Percentiles rank a stretch among this genome's conserved stretches.
phyloP scores from a whole-genome alignment of 1,140 invertebrate species.

The Rhyacophila brunnea region DNA sequence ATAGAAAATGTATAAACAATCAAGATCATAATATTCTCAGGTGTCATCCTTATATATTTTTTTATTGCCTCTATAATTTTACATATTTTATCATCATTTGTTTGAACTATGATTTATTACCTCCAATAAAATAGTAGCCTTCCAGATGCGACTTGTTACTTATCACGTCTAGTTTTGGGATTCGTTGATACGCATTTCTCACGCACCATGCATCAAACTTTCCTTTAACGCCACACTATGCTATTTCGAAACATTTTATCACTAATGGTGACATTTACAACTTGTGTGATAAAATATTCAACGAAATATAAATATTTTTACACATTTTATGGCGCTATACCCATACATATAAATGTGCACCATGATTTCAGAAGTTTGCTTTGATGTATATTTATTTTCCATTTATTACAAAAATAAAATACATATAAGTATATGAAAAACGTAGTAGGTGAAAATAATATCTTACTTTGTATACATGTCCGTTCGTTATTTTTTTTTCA shows the following conservation, averaged over 20 bases:
- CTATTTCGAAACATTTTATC: neutral
- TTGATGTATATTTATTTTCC: too few species aligned
- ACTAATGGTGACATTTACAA: conserved; percentile 2
- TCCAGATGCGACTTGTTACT: neutral
- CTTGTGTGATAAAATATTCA: neutral
- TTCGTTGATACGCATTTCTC: neutral
- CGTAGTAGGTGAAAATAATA: too few species aligned
- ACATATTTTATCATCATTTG: too few species aligned
- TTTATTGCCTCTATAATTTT: too few species aligned
- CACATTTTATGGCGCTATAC: neutral
- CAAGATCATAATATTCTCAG: too few species aligned
- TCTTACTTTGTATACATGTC: too few species aligned
- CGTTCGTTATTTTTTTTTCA: too few species aligned
- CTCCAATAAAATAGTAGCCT: neutral
- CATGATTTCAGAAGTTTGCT: neutral
- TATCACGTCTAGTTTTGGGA: neutral
- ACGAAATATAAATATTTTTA: neutral
- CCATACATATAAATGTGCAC: neutral
- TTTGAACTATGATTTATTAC: neutral
- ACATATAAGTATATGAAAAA: too few species aligned
- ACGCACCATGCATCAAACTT: neutral
- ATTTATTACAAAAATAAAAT: too few species aligned
- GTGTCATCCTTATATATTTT: too few species aligned
- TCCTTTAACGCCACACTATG: neutral
- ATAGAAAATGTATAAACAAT: too few species aligned